Percentiles rank a stretch among this genome's conserved stretches.
Evolutionary conservation across 2,113 vertebrate genomes (phyloP).

Genomic region (Chelonoidis abingdonii): DNA sequence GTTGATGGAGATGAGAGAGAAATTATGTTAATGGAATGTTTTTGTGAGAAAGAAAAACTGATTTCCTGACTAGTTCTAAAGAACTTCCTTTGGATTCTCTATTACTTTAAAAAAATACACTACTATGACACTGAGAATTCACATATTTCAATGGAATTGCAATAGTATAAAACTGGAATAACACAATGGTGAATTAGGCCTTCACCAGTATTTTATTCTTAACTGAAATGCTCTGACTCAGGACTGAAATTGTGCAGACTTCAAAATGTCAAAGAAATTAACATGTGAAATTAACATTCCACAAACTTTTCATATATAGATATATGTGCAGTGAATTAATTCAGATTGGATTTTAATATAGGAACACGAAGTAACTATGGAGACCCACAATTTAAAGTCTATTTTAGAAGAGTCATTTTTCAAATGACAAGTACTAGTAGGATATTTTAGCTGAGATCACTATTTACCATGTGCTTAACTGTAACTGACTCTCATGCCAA

Average conservation of each 20-base stretch:
- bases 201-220: not conserved
- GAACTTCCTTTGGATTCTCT: not conserved
- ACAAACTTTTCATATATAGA: not conserved
- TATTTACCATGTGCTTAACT: not conserved
- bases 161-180: not conserved
- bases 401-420: constrained; percentile 18
- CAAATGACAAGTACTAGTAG: not conserved
- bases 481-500: not conserved
- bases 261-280: constrained; percentile 10
- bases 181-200: not conserved
- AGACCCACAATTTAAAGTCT: constrained; percentile 6
- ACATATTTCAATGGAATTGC: not conserved
- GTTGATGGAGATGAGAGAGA: not conserved
- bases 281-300: not conserved
- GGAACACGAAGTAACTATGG: constrained; percentile 1
- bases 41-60: not conserved
- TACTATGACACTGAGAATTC: not conserved
- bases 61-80: not conserved
- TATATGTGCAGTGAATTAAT: not conserved
- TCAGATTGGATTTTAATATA: not conserved
- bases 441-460: not conserved
- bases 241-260: not conserved
- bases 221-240: not conserved
- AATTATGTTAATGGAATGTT: not conserved
- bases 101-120: not conserved